Evolutionary conservation across 1,140 invertebrate species (phyloP).

Genomic region (Carposina sasakii): DNA sequence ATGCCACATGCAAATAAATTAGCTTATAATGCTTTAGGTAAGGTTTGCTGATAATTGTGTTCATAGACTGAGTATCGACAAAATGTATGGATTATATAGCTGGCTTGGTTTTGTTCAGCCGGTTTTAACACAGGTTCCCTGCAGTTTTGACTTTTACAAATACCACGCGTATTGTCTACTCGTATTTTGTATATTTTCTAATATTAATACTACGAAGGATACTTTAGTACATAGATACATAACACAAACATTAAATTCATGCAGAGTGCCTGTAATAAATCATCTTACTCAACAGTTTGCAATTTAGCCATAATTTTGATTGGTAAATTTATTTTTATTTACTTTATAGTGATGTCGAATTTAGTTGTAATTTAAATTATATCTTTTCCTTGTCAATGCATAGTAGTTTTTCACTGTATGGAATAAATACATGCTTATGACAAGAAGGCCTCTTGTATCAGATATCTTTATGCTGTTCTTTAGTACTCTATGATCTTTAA

Average conservation of each 20-base stretch:
- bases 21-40: constrained; percentile 71
- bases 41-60: constrained; percentile 71
- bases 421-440: constrained; percentile 24
- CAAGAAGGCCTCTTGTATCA: constrained; percentile 44
- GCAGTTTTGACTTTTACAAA: constrained; percentile 3
- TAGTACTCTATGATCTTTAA: constrained; percentile 28
- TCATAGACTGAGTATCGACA: constrained; percentile 60
- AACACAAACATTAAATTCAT: constrained; percentile 63
- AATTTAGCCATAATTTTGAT: constrained; percentile 67
- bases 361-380: constrained; percentile 53
- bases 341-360: constrained; percentile 56
- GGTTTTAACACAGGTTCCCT: constrained; percentile 11
- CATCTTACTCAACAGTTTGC: constrained; percentile 51
- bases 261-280: constrained; percentile 66
- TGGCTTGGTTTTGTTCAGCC: constrained; percentile 7
- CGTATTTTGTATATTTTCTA: constrained; percentile 49
- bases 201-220: constrained; percentile 28
- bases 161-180: constrained; percentile 16
- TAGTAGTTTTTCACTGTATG: constrained; percentile 18
- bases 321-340: constrained; percentile 51
- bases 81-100: too few species aligned
- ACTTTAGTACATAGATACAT: constrained; percentile 44
- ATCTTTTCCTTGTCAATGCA: constrained; percentile 32
- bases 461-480: constrained; percentile 24
- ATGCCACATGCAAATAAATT: constrained; percentile 68